Conservation (phyloP, 2,888 invertebrate species). For the Rotaria macrura region DNA sequence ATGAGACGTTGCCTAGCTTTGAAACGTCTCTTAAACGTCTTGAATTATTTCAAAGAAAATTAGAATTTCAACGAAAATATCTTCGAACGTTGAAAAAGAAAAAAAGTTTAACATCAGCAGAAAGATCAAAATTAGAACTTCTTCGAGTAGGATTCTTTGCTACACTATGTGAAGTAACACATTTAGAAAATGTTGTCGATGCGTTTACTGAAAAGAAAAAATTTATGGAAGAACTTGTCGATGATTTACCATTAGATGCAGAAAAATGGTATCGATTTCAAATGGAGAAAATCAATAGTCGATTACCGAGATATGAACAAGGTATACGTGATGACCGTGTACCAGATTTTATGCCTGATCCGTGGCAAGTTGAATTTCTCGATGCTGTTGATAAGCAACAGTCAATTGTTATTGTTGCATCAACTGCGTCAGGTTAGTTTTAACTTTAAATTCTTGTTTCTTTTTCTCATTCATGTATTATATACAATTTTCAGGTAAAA, state of each 20-base stretch:
- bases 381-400: conserved; percentile 33
- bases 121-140: background rate
- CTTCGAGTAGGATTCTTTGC: background rate
- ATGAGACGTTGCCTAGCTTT: background rate
- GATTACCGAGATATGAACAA: conserved; percentile 15
- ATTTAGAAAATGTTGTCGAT: background rate
- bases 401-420: conserved; percentile 33
- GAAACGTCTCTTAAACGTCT: background rate
- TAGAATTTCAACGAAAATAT: background rate
- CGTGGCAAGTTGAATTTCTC: conserved; percentile 33
- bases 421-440: conserved; percentile 27
- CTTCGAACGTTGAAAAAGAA: background rate
- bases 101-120: background rate
- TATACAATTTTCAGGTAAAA: conserved; percentile 24
- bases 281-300: conserved; percentile 19
- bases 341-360: conserved; percentile 28
- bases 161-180: background rate
- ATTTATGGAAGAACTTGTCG: background rate
- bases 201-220: background rate
- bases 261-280: conserved; percentile 28
- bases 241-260: background rate
- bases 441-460: too few species aligned
- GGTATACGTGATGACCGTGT: conserved; percentile 6
- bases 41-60: background rate
- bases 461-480: too few species aligned